Evolutionary conservation across 2,797 vertebrate species (phyloP).

Genomic region (Propithecus deckenii): DNA sequence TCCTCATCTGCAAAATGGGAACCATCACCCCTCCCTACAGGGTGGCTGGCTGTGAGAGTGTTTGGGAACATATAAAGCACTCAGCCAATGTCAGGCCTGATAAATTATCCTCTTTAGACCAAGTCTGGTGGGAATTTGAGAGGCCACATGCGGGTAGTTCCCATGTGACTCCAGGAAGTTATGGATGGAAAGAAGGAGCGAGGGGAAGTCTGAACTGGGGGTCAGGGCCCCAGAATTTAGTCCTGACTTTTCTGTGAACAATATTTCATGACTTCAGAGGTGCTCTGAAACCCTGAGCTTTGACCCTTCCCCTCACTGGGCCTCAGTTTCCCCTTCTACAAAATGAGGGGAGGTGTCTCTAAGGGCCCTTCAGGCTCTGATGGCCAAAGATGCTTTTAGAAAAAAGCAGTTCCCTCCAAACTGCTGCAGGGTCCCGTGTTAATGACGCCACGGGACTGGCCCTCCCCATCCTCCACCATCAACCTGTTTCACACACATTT

Average conservation of each 20-base stretch:
- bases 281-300: not conserved
- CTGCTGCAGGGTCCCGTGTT: fast-evolving
- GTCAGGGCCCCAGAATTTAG: not conserved
- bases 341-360: not conserved
- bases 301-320: not conserved
- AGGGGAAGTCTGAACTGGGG: not conserved
- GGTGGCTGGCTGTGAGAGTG: not conserved
- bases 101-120: not conserved
- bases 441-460: not conserved
- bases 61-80: not conserved
- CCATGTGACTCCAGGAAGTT: not conserved
- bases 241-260: not conserved
- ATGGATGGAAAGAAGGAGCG: not conserved
- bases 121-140: not conserved
- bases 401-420: not conserved
- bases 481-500: not conserved
- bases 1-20: not conserved
- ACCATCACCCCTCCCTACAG: not conserved
- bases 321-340: not conserved
- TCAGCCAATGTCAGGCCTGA: not conserved
- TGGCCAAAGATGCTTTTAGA: not conserved
- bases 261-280: not conserved
- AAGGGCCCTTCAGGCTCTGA: not conserved
- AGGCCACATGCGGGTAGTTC: not conserved
- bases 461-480: not conserved